These are phyloP conservation scores for Nemoura dubitans DNA, from an alignment of 2,888 invertebrate genomes.

Conservation along the genomic window DNA sequence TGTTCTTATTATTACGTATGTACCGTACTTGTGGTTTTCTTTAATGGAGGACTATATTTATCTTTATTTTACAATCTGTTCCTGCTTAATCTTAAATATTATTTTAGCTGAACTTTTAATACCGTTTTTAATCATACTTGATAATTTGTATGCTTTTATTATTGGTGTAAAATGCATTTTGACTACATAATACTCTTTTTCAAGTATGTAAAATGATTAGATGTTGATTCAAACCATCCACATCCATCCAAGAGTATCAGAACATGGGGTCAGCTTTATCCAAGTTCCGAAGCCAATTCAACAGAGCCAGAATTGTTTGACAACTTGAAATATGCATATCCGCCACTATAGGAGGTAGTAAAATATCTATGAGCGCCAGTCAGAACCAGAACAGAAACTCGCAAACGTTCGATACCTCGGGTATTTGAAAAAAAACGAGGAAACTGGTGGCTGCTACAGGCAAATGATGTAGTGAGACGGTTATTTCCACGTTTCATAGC, in stretches of 20 bases:
- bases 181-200: too few species aligned
- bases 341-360: neutral
- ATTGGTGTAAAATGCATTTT: too few species aligned
- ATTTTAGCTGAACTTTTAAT: too few species aligned
- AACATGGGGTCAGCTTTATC: neutral
- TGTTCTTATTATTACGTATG: neutral
- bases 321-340: neutral
- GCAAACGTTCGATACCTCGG: neutral
- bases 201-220: too few species aligned
- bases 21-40: too few species aligned
- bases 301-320: neutral
- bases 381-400: neutral
- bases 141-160: too few species aligned
- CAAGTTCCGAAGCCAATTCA: neutral
- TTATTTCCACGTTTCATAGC: neutral
- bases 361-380: neutral
- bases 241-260: too few species aligned
- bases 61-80: too few species aligned
- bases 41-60: too few species aligned
- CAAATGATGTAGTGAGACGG: neutral
- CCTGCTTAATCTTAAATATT: too few species aligned
- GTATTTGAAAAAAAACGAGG: neutral
- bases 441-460: neutral
- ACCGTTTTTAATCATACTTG: too few species aligned
- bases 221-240: too few species aligned